Evolutionary conservation across 2,888 invertebrate genomes (phyloP).

Genomic region (Meghimatium bilineatum): DNA sequence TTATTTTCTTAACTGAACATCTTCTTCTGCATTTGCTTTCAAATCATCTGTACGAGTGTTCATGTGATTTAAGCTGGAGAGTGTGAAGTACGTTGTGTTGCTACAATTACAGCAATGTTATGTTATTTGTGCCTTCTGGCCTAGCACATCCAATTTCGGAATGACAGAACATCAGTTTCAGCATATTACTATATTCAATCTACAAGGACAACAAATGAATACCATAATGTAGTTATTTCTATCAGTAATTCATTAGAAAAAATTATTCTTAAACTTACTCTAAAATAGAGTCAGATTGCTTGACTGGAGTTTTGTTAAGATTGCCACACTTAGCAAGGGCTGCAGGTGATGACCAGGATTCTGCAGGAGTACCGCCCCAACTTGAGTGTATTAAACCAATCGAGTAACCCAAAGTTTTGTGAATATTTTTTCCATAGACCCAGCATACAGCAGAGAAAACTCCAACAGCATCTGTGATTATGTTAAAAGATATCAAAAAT

Average conservation of each 20-base stretch:
- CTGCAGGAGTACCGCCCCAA: conserved; percentile 70
- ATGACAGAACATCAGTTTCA: too few relatives aligned
- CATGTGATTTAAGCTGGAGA: too few relatives aligned
- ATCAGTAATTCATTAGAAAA: too few relatives aligned
- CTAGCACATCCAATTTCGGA: too few relatives aligned
- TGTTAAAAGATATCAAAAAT: not conserved
- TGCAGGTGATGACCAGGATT: conserved; percentile 69
- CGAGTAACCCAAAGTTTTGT: conserved; percentile 64
- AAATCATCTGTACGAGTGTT: too few relatives aligned
- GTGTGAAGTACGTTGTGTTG: too few relatives aligned
- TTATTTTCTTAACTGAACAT: too few relatives aligned
- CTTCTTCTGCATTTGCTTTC: too few relatives aligned
- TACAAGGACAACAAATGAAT: not conserved
- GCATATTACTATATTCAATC: not conserved
- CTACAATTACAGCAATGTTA: too few relatives aligned
- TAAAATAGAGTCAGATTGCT: not conserved
- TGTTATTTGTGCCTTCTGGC: too few relatives aligned
- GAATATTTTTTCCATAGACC: conserved; percentile 70
- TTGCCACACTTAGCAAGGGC: conserved; percentile 64
- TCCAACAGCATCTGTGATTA: not conserved
- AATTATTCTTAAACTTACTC: conserved; percentile 6
- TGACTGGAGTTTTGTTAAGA: not conserved
- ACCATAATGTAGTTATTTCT: too few relatives aligned
- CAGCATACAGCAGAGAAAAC: conserved; percentile 74
- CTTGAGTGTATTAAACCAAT: conserved; percentile 68